These are phyloP conservation scores for Hermodice carunculata DNA, from an alignment of 2,888 invertebrate genomes.

Conservation along the genomic window DNA sequence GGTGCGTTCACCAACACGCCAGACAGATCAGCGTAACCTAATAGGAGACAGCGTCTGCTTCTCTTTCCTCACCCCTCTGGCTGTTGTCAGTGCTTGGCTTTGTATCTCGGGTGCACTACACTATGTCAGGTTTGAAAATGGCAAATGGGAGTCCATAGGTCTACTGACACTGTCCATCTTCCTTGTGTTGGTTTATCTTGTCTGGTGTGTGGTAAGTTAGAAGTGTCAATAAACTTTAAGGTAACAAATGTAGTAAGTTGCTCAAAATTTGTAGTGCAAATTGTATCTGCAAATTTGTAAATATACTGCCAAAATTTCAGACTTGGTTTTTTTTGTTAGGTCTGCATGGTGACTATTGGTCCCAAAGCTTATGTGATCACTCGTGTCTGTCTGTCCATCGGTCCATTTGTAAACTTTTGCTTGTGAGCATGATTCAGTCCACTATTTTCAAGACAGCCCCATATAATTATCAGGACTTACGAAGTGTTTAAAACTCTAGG, in stretches of 20 bases:
- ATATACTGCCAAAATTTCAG: too few relatives aligned
- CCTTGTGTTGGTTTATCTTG: conserved; percentile 51
- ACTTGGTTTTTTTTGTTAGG: too few relatives aligned
- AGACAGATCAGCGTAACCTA: conserved; percentile 70
- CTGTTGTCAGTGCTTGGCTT: conserved; percentile 72
- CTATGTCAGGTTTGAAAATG: conserved; percentile 17
- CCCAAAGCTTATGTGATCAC: too few relatives aligned
- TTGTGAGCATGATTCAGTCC: too few relatives aligned
- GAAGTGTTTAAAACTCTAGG: too few relatives aligned
- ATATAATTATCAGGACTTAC: too few relatives aligned
- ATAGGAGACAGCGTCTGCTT: conserved; percentile 74
- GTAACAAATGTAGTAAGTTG: background rate
- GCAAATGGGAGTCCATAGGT: conserved; percentile 50
- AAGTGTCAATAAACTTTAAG: background rate
- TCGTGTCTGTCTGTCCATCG: too few relatives aligned
- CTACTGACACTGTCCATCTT: conserved; percentile 50
- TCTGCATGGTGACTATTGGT: too few relatives aligned
- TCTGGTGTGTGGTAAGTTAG: conserved; percentile 58
- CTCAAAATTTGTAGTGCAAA: background rate
- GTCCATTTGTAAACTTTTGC: too few relatives aligned
- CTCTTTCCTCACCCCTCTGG: conserved; percentile 75
- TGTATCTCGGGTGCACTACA: conserved; percentile 71
- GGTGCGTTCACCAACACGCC: conserved; percentile 72
- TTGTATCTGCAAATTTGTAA: too few relatives aligned
- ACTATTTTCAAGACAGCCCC: too few relatives aligned